These are phyloP conservation scores for Schizaphis graminum DNA, from an alignment of 2,888 invertebrate species.

Conservation along the genomic window DNA sequence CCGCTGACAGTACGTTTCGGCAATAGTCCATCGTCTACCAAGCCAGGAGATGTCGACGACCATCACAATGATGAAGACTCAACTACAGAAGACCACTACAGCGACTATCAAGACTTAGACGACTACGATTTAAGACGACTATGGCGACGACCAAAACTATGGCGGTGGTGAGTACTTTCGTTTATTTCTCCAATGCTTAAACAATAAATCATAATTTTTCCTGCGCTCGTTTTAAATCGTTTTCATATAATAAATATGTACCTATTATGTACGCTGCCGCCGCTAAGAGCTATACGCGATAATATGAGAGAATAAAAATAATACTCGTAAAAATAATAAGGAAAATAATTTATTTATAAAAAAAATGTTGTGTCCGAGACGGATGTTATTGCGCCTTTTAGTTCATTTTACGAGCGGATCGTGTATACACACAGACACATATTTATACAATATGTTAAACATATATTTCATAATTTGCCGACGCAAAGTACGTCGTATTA, in stretches of 20 bases:
- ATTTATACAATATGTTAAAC: neutral
- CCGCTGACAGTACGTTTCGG: neutral
- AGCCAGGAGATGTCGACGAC: neutral
- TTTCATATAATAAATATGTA: neutral
- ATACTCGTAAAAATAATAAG: slow-evolving; percentile 7
- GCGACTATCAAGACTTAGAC: neutral
- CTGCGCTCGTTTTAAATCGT: neutral
- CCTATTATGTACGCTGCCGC: no score
- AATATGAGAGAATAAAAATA: neutral
- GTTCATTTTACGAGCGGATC: neutral
- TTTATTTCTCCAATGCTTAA: neutral
- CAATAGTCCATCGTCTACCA: slow-evolving; percentile 5
- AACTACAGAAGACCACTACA: no score
- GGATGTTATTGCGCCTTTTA: neutral
- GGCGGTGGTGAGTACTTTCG: neutral
- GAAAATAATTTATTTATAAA: neutral
- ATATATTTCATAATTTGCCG: neutral
- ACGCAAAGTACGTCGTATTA: neutral
- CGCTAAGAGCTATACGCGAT: neutral
- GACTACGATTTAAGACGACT: neutral
- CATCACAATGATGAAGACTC: neutral
- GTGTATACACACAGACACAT: neutral
- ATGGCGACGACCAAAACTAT: neutral
- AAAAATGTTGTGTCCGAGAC: neutral
- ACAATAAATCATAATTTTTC: neutral